phyloP scores from a whole-genome alignment of 2,888 invertebrate genomes.

The Vannuccia rotundouncinata region DNA sequence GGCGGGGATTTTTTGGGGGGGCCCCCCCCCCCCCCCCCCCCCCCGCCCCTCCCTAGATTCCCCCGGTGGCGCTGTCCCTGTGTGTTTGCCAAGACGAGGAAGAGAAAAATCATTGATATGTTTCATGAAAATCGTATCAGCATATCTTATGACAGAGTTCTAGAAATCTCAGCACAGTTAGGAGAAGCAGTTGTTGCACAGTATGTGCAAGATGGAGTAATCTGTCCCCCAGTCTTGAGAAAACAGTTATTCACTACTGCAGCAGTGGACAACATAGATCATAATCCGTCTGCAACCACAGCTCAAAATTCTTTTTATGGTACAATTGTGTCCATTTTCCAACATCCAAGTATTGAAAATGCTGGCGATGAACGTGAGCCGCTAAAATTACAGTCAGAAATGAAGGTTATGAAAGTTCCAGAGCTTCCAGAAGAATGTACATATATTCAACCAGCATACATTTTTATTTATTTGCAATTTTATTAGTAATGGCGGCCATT shows the following conservation, averaged over 20 bases:
- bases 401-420: neutral
- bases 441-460: neutral
- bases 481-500: too few relatives aligned
- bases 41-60: too few relatives aligned
- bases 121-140: conserved; percentile 42
- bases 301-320: too few relatives aligned
- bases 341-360: neutral
- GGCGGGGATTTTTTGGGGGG: too few relatives aligned
- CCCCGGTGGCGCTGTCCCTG: too few relatives aligned
- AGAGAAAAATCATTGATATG: conserved; percentile 41
- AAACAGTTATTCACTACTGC: neutral
- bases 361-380: neutral
- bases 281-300: too few relatives aligned
- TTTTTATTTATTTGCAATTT: too few relatives aligned
- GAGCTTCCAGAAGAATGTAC: neutral
- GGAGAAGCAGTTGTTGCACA: conserved; percentile 30
- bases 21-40: too few relatives aligned
- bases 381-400: neutral
- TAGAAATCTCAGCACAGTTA: conserved; percentile 41
- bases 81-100: conserved; percentile 42
- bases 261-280: too few relatives aligned
- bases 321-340: too few relatives aligned
- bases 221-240: conserved; percentile 40
- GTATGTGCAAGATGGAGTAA: conserved; percentile 37
- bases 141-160: conserved; percentile 43